Conservation (phyloP, 1,140 invertebrate genomes). For the Drosophila tsacasi region DNA sequence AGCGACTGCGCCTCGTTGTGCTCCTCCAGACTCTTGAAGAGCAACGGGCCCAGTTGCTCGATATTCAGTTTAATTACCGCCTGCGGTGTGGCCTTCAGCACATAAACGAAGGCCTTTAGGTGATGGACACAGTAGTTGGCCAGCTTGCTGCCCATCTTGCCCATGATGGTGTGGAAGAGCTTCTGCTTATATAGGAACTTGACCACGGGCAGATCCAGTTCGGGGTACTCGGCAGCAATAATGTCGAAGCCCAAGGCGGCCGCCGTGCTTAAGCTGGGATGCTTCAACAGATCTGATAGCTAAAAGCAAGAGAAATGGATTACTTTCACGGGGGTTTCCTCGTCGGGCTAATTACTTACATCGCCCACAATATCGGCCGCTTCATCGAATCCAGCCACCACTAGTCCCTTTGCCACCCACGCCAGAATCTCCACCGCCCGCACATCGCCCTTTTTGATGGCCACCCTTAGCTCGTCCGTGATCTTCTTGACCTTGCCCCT, state of each 20-base stretch:
- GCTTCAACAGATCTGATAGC: slow-evolving; percentile 78
- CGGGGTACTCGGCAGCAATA: slow-evolving; percentile 72
- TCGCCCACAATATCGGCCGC: slow-evolving; percentile 74
- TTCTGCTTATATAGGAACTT: slow-evolving; percentile 87
- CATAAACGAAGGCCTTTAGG: slow-evolving; percentile 88
- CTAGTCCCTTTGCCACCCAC: slow-evolving; percentile 78
- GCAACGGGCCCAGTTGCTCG: slow-evolving; percentile 88
- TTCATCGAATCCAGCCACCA: slow-evolving; percentile 72
- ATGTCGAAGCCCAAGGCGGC: slow-evolving; percentile 79
- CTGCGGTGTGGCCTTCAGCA: slow-evolving; percentile 88
- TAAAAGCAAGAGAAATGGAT: slow-evolving; percentile 14
- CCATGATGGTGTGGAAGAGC: slow-evolving; percentile 87
- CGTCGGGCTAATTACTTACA: too few relatives aligned
- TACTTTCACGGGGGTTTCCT: too few relatives aligned
- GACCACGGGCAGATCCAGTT: slow-evolving; percentile 78
- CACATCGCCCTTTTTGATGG: slow-evolving; percentile 69
- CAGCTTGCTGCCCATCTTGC: slow-evolving; percentile 83
- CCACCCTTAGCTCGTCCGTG: slow-evolving; percentile 47
- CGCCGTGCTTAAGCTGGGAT: slow-evolving; percentile 66
- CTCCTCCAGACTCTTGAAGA: slow-evolving; percentile 89
- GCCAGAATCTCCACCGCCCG: slow-evolving; percentile 73
- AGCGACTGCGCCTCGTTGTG: slow-evolving; percentile 87
- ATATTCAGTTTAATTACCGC: slow-evolving; percentile 88
- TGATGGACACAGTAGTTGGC: slow-evolving; percentile 86
- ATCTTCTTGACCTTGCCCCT: slow-evolving; percentile 53